Evolutionary conservation across 2,888 invertebrate genomes (phyloP).

Genomic region (Scaptomyza polygonia): DNA sequence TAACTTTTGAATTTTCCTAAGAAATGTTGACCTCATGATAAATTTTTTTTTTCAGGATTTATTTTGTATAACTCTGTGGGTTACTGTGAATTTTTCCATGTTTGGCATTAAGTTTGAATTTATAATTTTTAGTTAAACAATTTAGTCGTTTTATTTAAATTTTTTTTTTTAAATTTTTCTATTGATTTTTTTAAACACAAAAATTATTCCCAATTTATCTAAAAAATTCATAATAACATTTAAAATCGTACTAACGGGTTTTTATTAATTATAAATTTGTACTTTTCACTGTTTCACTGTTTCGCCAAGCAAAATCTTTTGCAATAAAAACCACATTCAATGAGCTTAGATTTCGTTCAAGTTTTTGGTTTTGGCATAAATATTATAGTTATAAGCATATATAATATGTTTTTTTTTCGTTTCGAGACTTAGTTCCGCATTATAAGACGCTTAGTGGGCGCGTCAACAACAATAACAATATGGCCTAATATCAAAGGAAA

Average conservation of each 20-base stretch:
- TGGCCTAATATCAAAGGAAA: constrained; percentile 46
- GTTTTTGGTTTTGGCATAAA: constrained; percentile 17
- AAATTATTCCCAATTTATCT: not conserved
- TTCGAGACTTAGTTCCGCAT: too few species aligned
- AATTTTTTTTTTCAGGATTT: too few species aligned
- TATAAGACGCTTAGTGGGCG: constrained; percentile 64
- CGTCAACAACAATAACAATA: constrained; percentile 18
- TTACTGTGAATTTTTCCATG: too few species aligned
- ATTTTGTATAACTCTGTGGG: too few species aligned
- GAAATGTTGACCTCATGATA: too few species aligned
- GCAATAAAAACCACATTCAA: constrained; percentile 29
- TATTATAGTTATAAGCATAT: constrained; percentile 12
- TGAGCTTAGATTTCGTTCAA: constrained; percentile 25
- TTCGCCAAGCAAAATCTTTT: not conserved
- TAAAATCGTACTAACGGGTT: too few species aligned
- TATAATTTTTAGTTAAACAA: not conserved
- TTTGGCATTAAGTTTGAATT: too few species aligned
- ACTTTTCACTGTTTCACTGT: not conserved
- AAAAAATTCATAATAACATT: too few species aligned
- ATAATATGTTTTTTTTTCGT: constrained; percentile 38
- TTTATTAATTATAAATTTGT: too few species aligned
- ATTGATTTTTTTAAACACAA: too few species aligned
- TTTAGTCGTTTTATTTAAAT: not conserved
- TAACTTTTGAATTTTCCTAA: too few species aligned
- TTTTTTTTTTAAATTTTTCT: too few species aligned